Evolutionary conservation across 2,797 vertebrate genomes (phyloP).

Genomic region (Tarsius wallacei): DNA sequence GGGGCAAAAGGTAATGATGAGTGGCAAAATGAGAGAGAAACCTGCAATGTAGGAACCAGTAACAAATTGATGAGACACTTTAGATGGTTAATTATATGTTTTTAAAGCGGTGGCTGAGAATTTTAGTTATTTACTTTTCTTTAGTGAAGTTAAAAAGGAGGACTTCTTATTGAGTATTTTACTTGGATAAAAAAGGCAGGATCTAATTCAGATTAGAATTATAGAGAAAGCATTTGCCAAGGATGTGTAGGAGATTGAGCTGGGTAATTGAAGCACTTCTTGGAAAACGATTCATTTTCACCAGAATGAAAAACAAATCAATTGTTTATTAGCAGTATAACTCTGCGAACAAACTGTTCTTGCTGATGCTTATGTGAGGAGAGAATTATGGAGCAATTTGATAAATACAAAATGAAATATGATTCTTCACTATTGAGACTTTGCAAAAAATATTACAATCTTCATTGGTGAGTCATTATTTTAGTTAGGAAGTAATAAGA

Average conservation of each 20-base stretch:
- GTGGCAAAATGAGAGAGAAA: conserved; percentile 86
- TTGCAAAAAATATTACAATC: neutral
- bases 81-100: conserved; percentile 71
- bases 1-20: conserved; percentile 89
- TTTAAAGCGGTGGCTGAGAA: conserved; percentile 47
- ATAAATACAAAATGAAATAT: conserved; percentile 30
- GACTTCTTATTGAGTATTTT: conserved; percentile 63
- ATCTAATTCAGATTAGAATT: conserved; percentile 62
- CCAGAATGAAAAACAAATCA: conserved; percentile 67
- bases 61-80: conserved; percentile 67
- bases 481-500: neutral
- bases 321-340: conserved; percentile 61
- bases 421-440: neutral
- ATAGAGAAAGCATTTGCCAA: conserved; percentile 45
- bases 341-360: conserved; percentile 23
- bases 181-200: neutral
- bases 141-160: neutral
- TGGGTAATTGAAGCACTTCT: conserved; percentile 45
- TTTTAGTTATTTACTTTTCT: conserved; percentile 62
- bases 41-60: conserved; percentile 74
- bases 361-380: conserved; percentile 4
- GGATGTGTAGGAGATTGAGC: conserved; percentile 2
- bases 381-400: conserved; percentile 4
- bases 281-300: conserved; percentile 67
- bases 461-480: neutral